A percentile compares a stretch with the other conserved stretches of the same genome.
phyloP scores from a whole-genome alignment of 2,888 invertebrate genomes.

The Lampropteryx suffumata region DNA sequence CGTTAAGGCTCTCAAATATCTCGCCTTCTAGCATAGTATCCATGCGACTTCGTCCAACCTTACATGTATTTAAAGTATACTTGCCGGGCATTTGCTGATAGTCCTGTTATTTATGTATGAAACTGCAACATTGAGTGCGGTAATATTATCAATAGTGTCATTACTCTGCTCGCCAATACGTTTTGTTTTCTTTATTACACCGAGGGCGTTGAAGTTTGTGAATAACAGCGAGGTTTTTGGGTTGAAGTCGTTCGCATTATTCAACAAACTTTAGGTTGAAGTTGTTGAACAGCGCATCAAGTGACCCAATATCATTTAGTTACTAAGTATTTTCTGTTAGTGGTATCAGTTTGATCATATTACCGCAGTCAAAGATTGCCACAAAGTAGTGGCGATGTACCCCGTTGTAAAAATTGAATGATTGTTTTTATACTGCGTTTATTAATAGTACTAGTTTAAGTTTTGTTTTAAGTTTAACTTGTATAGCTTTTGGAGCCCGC shows the following conservation, averaged over 20 bases:
- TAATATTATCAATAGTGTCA: neutral
- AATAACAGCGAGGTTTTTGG: no score
- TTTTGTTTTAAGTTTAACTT: conserved; percentile 22
- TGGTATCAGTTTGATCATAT: no score
- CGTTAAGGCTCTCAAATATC: conserved; percentile 11
- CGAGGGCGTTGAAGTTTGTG: no score
- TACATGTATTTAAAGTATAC: conserved; percentile 43
- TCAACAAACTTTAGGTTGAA: no score
- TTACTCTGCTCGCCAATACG: no score
- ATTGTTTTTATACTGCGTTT: conserved; percentile 17
- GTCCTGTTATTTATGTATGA: conserved; percentile 32
- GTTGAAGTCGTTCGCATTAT: no score
- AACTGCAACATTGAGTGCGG: neutral
- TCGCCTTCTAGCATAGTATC: conserved; percentile 43
- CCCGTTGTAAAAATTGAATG: neutral
- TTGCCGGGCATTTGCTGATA: conserved; percentile 45
- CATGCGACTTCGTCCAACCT: conserved; percentile 65
- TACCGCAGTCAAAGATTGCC: no score
- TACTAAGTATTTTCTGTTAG: no score
- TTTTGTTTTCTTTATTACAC: no score
- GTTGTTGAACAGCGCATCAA: no score
- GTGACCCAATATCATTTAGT: no score
- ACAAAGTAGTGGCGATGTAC: no score
- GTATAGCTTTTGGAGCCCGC: conserved; percentile 22
- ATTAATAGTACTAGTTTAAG: conserved; percentile 9